phyloP scores from a whole-genome alignment of 2,797 vertebrate genomes.

The Clamator glandarius region DNA sequence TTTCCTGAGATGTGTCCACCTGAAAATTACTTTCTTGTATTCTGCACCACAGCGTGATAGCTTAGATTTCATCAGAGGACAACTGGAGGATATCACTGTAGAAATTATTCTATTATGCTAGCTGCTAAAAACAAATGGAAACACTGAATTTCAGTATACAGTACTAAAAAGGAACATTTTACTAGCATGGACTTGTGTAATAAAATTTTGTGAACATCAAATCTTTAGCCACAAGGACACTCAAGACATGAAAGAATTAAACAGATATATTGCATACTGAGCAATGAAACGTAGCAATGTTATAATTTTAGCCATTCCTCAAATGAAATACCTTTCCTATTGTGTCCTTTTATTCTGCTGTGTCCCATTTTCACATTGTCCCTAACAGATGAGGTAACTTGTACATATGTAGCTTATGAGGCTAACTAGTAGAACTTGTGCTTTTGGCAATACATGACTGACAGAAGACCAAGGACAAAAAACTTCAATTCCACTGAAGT shows the following conservation, averaged over 20 bases:
- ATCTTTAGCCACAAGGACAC: slow-evolving; percentile 6
- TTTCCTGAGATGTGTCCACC: slow-evolving; percentile 46
- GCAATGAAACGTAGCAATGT: neutral
- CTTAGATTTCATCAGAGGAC: slow-evolving; percentile 64
- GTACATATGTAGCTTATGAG: neutral
- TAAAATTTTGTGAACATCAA: slow-evolving; percentile 44
- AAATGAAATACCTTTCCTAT: neutral
- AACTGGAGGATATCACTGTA: slow-evolving; percentile 47
- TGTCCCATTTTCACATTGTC: neutral
- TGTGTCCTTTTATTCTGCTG: neutral
- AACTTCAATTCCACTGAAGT: neutral
- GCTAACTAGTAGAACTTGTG: neutral
- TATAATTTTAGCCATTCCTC: neutral
- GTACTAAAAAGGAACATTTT: slow-evolving; percentile 25
- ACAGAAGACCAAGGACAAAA: neutral
- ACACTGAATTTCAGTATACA: slow-evolving; percentile 7
- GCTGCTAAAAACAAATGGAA: slow-evolving; percentile 55
- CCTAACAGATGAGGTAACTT: neutral
- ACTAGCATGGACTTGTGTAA: neutral
- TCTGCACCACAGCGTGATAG: slow-evolving; percentile 4
- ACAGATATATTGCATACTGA: slow-evolving; percentile 2
- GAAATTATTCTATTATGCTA: neutral
- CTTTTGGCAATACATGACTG: accelerated
- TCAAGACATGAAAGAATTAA: slow-evolving; percentile 5
- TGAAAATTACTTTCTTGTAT: slow-evolving; percentile 63